phyloP scores from a whole-genome alignment of 35 echinoderm and acorn worm genomes.

The Heliocidaris erythrogramma region DNA sequence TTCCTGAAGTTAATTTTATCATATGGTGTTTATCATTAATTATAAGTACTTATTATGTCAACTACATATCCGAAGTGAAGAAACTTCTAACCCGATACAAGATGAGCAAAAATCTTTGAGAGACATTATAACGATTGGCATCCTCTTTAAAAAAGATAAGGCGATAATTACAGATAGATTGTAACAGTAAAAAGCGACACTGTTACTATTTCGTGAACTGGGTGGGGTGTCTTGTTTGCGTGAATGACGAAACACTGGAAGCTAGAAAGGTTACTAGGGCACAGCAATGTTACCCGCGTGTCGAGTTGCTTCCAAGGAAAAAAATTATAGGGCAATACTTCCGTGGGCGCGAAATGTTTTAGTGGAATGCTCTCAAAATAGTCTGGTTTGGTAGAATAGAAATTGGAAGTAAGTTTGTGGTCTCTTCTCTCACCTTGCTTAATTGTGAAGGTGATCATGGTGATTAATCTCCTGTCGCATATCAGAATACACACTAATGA shows the following conservation, averaged over 20 bases:
- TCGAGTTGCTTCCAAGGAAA: neutral
- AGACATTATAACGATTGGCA: neutral
- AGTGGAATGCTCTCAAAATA: neutral
- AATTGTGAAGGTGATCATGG: constrained; percentile 16
- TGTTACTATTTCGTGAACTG: neutral
- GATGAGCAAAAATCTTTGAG: neutral
- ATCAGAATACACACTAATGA: neutral
- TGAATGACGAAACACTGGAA: neutral
- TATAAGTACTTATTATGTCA: neutral
- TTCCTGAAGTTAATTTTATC: no score
- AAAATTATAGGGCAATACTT: neutral
- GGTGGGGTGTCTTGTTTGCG: neutral
- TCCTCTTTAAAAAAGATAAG: neutral
- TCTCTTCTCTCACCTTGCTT: neutral
- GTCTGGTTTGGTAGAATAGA: neutral
- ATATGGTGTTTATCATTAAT: no score
- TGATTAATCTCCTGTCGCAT: neutral
- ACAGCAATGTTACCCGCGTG: neutral
- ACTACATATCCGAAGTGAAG: neutral
- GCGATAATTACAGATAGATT: neutral
- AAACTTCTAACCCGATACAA: neutral
- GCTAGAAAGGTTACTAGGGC: neutral
- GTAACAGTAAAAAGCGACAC: neutral
- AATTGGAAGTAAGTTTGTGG: neutral
- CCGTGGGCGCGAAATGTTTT: neutral